phyloP scores from a whole-genome alignment of 2,888 invertebrate genomes.

The Dicyrtoma fusca region DNA sequence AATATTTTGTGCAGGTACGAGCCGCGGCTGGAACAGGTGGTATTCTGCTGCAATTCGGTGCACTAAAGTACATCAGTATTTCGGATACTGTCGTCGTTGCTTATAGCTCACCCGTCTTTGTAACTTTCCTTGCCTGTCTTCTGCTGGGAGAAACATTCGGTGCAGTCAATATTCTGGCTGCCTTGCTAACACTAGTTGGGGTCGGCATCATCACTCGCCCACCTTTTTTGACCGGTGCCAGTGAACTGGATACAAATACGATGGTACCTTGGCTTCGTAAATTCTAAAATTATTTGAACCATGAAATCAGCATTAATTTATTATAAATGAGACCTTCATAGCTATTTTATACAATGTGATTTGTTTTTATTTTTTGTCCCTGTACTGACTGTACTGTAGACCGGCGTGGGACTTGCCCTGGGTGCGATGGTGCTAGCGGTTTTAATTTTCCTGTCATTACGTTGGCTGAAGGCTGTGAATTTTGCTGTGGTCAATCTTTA shows the following conservation, averaged over 20 bases:
- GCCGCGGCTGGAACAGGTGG: no score
- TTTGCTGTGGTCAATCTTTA: conserved; percentile 45
- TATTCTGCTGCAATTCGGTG: conserved; percentile 39
- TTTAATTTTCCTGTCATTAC: conserved; percentile 12
- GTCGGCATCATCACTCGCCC: conserved; percentile 48
- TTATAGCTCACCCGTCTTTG: conserved; percentile 47
- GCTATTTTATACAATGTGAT: no score
- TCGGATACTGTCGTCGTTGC: conserved; percentile 27
- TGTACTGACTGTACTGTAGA: no score
- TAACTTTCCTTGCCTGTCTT: conserved; percentile 42
- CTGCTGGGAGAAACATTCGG: conserved; percentile 48
- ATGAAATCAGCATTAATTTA: no score
- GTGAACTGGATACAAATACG: conserved; percentile 41
- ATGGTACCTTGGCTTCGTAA: neutral
- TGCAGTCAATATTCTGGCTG: conserved; percentile 42
- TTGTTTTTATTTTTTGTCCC: no score
- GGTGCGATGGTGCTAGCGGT: no score
- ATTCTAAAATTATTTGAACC: no score
- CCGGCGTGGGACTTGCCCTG: no score
- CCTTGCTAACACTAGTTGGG: conserved; percentile 42
- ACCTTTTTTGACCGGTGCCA: conserved; percentile 48
- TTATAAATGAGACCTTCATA: no score
- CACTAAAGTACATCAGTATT: conserved; percentile 43
- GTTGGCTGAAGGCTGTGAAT: conserved; percentile 41
- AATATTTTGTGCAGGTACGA: no score